Evolutionary conservation across 2,113 vertebrate genomes (phyloP).

Genomic region (Trochalopteron elliotii): DNA sequence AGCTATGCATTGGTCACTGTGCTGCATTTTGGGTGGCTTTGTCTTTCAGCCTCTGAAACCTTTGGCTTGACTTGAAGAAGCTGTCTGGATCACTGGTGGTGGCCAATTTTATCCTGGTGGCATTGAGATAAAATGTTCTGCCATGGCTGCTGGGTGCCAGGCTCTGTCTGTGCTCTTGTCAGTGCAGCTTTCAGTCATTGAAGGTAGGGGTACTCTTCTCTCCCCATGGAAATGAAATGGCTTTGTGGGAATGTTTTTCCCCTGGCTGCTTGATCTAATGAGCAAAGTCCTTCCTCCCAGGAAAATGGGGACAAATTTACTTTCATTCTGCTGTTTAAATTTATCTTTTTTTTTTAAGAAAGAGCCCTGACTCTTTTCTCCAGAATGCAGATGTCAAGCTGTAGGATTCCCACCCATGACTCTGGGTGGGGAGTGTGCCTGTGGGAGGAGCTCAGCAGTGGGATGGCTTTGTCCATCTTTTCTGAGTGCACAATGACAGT

Average conservation of each 20-base stretch:
- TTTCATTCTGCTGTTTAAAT: background rate
- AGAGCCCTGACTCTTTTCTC: background rate
- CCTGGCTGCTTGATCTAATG: background rate
- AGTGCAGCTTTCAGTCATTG: background rate
- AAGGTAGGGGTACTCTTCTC: background rate
- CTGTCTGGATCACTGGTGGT: background rate
- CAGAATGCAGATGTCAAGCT: background rate
- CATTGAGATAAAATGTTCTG: background rate
- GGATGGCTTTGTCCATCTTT: background rate
- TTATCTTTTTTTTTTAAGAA: background rate
- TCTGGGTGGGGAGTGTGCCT: background rate
- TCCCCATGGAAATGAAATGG: background rate
- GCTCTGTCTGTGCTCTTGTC: background rate
- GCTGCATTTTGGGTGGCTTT: background rate
- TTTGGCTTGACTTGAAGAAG: background rate
- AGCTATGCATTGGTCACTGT: background rate
- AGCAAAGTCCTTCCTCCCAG: background rate
- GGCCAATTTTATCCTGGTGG: fast-evolving
- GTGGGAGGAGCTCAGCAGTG: background rate
- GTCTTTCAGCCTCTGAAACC: background rate
- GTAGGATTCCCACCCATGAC: background rate
- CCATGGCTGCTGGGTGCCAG: background rate
- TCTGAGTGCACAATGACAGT: fast-evolving
- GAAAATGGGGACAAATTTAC: background rate
- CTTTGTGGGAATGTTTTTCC: background rate